Conservation (phyloP, 53 echinoderm and acorn worm genomes). For the Apostichopus leukothele region DNA sequence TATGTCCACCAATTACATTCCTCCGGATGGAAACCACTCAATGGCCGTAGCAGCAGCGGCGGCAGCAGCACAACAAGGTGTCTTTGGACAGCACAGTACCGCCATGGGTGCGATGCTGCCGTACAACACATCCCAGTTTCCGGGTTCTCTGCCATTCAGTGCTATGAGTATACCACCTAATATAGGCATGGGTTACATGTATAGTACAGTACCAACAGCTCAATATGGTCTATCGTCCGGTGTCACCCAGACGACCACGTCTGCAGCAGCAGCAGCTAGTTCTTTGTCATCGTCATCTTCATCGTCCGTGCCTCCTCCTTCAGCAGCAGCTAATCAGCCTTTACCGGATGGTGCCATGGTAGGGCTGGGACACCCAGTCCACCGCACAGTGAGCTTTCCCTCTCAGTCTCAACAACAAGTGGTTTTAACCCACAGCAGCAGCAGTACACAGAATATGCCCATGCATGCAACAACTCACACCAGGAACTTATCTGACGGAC, state of each 20-base stretch:
- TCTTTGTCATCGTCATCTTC: background rate
- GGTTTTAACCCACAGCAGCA: constrained; percentile 9
- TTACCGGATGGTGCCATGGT: constrained; percentile 19
- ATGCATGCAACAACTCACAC: constrained; percentile 40
- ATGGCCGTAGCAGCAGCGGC: background rate
- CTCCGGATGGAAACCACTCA: constrained; percentile 28
- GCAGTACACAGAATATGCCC: constrained; percentile 14
- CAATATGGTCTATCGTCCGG: constrained; percentile 10
- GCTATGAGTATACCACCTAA: constrained; percentile 38
- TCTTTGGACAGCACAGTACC: constrained; percentile 32
- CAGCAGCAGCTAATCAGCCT: constrained; percentile 17
- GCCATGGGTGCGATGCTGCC: constrained; percentile 17
- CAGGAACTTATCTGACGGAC: constrained; percentile 30
- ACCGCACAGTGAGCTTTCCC: constrained; percentile 40
- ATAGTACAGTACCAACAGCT: background rate
- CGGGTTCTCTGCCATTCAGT: constrained; percentile 11
- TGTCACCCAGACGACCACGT: constrained; percentile 24
- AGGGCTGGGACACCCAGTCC: constrained; percentile 32
- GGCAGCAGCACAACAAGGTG: constrained; percentile 32
- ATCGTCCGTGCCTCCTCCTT: background rate
- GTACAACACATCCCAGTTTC: constrained; percentile 25
- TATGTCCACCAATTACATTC: constrained; percentile 28
- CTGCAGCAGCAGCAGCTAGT: background rate
- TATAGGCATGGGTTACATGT: constrained; percentile 36
- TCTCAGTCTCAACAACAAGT: constrained; percentile 4